Evolutionary conservation across 2,113 vertebrate species (phyloP), one percentile per base, ranked within the genome.

Genomic region (Amia ocellicauda): DNA sequence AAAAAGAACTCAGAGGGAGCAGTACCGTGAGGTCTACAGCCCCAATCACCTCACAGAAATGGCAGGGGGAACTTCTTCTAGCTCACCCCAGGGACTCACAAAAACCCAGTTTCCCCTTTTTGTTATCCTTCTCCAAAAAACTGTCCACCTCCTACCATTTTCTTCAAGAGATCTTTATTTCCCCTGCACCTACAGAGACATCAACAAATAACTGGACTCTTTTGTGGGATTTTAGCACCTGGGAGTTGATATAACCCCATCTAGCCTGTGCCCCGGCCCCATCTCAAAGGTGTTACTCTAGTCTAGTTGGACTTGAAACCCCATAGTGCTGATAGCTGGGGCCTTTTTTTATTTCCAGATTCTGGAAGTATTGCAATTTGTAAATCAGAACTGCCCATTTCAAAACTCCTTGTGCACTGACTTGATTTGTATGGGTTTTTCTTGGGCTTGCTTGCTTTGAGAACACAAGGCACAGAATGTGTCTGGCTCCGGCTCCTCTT

Each of bases 241-340:
- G 31, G 31, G 31, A 36, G 1, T 36, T 7, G 31, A 7, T 36
- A 5, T 78, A 77, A 73, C 77, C 76, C 78, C 29, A 66, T 74
- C 73, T 74, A 75, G 77, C 79, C 78, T 80, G 78, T 71, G 69
- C 70, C 69, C 73, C 73, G 66, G 69, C 69, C 75, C 78, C 75
- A 69, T 74, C 74, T 70, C 74, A 65, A 68, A 78, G 73, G 76
- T 78, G 74, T 77, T 81, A 80, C 77, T 79, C 78, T 78, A 78
- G 72, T 75, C 61, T 72, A 68, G 62, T 51, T 64, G 56, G 51
- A 71, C 58, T 67, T 41, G 68, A 74, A 69, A 62, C 69, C 42
- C 55, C 71, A 52, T 58, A 57, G 62, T 56, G 14, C 64, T 40
- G 3, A 72, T 59, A 72, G 68, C 62, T 64, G 67, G 68, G 74